phyloP scores from a whole-genome alignment of 2,888 invertebrate genomes.

The Cantharis nigra region DNA sequence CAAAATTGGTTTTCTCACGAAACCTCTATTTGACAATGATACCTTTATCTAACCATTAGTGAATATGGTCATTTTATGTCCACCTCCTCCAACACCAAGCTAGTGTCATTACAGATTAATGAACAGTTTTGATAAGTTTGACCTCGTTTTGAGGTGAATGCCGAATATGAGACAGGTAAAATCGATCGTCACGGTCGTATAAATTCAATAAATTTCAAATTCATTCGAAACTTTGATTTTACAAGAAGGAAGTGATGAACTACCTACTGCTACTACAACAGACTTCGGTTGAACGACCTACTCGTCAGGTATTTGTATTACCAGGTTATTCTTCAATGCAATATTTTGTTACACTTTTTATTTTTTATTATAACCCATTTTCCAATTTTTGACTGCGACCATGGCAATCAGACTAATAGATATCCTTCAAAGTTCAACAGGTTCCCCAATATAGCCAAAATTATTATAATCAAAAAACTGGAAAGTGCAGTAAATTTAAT shows the following conservation, averaged over 20 bases:
- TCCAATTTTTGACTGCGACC: background rate
- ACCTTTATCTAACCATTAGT: background rate
- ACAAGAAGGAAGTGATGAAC: background rate
- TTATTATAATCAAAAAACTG: background rate
- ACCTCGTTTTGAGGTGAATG: background rate
- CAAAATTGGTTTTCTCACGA: background rate
- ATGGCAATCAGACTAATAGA: background rate
- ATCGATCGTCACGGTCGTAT: background rate
- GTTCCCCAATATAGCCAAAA: background rate
- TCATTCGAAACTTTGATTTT: background rate
- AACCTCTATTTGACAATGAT: background rate
- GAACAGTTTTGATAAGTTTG: background rate
- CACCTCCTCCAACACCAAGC: background rate
- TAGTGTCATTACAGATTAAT: background rate
- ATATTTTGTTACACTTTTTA: background rate
- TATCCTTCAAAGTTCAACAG: background rate
- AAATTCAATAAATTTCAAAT: background rate
- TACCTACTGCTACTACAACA: background rate
- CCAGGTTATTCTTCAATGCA: background rate
- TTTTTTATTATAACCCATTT: background rate
- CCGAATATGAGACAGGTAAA: background rate
- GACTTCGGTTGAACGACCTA: background rate
- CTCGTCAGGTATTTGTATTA: conserved; percentile 1
- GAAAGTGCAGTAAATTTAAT: background rate
- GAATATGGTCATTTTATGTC: background rate